Conservation (phyloP, 2,113 vertebrate genomes). For the Pogona vitticeps region DNA sequence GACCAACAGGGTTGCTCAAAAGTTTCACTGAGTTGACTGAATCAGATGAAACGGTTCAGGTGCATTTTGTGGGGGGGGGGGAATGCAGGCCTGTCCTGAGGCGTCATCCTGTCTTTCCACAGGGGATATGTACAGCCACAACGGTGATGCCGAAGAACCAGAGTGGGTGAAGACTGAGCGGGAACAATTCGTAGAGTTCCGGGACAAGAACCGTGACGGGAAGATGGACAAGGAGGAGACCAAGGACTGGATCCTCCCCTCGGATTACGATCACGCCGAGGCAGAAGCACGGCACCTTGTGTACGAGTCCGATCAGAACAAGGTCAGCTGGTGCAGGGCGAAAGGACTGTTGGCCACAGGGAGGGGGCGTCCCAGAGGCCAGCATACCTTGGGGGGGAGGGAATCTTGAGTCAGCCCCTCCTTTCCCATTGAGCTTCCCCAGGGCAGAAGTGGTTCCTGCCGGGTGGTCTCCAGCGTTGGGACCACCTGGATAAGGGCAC, state of each 20-base stretch:
- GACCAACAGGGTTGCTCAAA: no score
- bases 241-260: constrained; percentile 91
- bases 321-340: constrained; percentile 62
- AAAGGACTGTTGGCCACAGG: background rate
- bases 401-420: background rate
- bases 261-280: constrained; percentile 89
- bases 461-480: no score
- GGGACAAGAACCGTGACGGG: constrained; percentile 92
- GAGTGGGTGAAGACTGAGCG: constrained; percentile 92
- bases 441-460: background rate
- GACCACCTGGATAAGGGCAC: background rate
- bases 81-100: background rate
- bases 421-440: no score
- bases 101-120: fast-evolving
- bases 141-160: constrained; percentile 82
- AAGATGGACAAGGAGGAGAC: constrained; percentile 93
- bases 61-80: background rate
- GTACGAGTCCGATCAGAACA: constrained; percentile 87
- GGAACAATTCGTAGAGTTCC: constrained; percentile 90
- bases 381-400: no score
- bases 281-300: constrained; percentile 91
- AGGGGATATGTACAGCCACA: constrained; percentile 91
- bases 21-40: no score
- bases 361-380: background rate
- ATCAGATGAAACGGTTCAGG: no score